phyloP scores from a whole-genome alignment of 2,113 vertebrate genomes.

The Gallinago media region DNA sequence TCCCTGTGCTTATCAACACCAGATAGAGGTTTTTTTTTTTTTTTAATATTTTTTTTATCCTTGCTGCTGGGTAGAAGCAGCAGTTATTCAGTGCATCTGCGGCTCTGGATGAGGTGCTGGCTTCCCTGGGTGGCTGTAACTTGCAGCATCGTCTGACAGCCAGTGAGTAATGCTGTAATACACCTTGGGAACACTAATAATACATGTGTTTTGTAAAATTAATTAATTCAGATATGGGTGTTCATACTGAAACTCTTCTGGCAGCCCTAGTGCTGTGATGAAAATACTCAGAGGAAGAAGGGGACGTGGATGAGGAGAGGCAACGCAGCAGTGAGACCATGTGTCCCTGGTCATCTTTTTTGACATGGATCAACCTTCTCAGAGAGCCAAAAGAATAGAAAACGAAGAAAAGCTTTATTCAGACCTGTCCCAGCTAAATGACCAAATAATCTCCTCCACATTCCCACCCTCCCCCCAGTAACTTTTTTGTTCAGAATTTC shows the following conservation, averaged over 20 bases:
- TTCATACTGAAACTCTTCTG: neutral
- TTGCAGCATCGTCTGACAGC: neutral
- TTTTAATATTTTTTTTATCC: neutral
- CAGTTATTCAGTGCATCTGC: neutral
- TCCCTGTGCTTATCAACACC: neutral
- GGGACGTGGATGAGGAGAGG: neutral
- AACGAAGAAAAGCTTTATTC: neutral
- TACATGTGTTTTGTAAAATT: neutral
- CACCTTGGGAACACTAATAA: neutral
- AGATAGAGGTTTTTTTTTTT: no score
- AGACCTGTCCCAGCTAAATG: neutral
- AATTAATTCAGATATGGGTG: neutral
- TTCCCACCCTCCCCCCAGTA: fast-evolving
- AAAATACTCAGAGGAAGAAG: neutral
- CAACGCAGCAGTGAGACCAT: fast-evolving
- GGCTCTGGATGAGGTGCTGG: neutral
- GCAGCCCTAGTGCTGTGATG: neutral
- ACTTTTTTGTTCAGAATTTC: neutral
- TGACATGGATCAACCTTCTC: neutral
- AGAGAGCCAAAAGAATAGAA: neutral
- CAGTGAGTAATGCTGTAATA: neutral
- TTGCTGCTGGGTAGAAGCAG: neutral
- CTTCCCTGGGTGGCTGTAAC: neutral
- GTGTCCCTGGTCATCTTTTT: neutral
- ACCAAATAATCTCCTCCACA: fast-evolving